Conservation (phyloP, 2,113 vertebrate species). For the Leptocoma aspasia region DNA sequence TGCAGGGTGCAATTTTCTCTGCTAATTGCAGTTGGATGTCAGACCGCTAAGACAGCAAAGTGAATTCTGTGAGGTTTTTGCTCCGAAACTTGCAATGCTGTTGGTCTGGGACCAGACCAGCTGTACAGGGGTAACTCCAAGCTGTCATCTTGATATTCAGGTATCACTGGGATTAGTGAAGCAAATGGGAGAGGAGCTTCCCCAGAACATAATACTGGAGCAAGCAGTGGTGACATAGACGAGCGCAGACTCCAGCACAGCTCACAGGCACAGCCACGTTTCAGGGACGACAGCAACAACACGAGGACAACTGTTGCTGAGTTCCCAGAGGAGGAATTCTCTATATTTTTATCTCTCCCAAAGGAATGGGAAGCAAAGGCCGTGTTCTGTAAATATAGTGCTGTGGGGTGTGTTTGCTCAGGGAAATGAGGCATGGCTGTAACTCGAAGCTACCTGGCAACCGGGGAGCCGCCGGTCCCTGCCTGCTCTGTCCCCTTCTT, state of each 20-base stretch:
- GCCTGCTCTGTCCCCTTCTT: neutral
- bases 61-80: neutral
- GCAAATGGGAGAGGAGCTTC: neutral
- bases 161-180: neutral
- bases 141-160: neutral
- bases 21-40: neutral
- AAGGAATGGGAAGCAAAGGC: conserved; percentile 53
- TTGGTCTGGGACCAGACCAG: neutral
- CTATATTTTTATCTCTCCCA: neutral
- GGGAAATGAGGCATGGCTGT: conserved; percentile 26
- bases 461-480: rapidly evolving
- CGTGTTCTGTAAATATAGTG: conserved; percentile 25
- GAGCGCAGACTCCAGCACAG: rapidly evolving
- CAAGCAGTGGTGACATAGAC: rapidly evolving
- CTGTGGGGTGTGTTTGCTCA: neutral
- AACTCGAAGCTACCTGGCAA: conserved; percentile 22
- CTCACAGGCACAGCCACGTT: neutral
- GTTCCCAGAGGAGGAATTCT: conserved; percentile 35
- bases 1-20: neutral
- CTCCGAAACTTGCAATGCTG: neutral
- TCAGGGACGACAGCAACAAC: neutral
- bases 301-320: conserved; percentile 27
- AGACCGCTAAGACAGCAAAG: rapidly evolving
- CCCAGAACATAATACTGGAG: neutral
- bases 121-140: neutral